A percentile compares a stretch with the other conserved stretches of the same genome.
These are phyloP conservation scores for Butastur rufipennis DNA, from an alignment of 2,113 vertebrate genomes.

Conservation along the genomic window DNA sequence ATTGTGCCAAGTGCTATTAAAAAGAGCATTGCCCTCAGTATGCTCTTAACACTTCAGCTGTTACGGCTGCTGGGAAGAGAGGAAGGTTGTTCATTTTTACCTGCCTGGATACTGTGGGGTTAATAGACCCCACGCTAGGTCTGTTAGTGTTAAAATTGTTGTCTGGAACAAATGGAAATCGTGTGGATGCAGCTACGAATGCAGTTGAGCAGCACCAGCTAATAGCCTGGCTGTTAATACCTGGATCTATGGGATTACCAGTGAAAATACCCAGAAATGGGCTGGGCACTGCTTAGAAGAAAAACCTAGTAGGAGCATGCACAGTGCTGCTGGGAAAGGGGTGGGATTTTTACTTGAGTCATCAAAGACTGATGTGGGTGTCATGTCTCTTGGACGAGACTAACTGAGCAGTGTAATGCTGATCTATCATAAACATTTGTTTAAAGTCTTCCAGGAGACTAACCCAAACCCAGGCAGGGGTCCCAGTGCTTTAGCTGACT, in stretches of 20 bases:
- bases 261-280: neutral
- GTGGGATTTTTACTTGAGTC: neutral
- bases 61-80: neutral
- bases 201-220: neutral
- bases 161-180: neutral
- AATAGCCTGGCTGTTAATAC: neutral
- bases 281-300: neutral
- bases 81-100: neutral
- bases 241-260: neutral
- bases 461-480: neutral
- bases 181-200: neutral
- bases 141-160: neutral
- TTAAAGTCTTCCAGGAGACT: neutral
- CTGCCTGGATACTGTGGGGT: neutral
- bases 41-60: neutral
- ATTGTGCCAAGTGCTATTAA: constrained; percentile 47
- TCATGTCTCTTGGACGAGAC: neutral
- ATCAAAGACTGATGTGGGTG: neutral
- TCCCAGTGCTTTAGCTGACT: neutral
- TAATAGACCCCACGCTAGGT: neutral
- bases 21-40: constrained; percentile 31
- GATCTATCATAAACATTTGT: neutral
- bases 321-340: neutral
- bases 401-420: neutral
- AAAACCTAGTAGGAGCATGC: neutral